Conservation (phyloP, 2,888 invertebrate genomes). For the Neria commutata region DNA sequence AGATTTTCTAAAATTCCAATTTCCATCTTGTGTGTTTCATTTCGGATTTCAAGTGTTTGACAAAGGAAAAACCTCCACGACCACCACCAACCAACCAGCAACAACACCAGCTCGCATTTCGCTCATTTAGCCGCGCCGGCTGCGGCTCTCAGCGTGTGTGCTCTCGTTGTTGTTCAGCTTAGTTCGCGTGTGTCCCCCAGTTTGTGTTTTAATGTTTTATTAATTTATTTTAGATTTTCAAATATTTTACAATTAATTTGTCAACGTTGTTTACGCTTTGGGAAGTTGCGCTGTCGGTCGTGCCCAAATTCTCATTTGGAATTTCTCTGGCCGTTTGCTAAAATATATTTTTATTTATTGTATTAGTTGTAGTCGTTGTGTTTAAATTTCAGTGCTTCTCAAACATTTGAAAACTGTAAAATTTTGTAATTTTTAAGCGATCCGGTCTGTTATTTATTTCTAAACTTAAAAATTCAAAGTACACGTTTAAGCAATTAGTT, state of each 20-base stretch:
- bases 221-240: constrained; percentile 5
- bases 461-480: no score
- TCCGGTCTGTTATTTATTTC: no score
- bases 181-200: constrained; percentile 3
- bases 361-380: no score
- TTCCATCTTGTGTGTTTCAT: not conserved
- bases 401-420: no score
- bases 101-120: no score
- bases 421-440: no score
- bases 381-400: no score
- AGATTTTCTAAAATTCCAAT: constrained; percentile 16
- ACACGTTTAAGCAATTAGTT: no score
- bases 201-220: not conserved
- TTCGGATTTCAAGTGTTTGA: not conserved
- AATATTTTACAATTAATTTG: constrained; percentile 14
- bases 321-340: no score
- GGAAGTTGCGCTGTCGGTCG: not conserved
- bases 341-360: no score
- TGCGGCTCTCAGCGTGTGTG: not conserved
- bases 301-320: not conserved
- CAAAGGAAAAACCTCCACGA: not conserved
- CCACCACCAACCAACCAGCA: no score
- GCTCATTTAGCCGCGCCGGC: not conserved
- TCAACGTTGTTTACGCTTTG: constrained; percentile 3
- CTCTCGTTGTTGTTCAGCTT: not conserved